Evolutionary conservation across 2,113 vertebrate species (phyloP), one percentile per base, ranked within the genome.

Genomic region (Sphaerodactylus townsendi): DNA sequence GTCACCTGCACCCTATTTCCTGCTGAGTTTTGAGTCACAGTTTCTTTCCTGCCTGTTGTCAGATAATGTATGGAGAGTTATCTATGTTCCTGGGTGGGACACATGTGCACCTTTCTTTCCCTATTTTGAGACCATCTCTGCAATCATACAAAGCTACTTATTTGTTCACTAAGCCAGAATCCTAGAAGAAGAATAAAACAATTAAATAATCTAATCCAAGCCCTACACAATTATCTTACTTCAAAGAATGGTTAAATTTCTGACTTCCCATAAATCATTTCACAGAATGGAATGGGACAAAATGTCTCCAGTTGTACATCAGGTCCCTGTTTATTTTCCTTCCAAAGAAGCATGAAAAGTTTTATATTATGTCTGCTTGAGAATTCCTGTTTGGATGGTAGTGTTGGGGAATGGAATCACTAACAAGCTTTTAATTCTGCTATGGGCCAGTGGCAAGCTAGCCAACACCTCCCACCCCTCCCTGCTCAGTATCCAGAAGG

Each of bases 401-500:
- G 25, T 41, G 33, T 17, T 4, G 1, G 37, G 46, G 35, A 44
- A 17, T 4, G 78, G 90, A 88, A 79, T 56, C 39, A 85, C 0
- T 65, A 74, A 66, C 33, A 65, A 35, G 37, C 87, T 86, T 59
- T 9, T 7, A 73, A 87, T 19, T 35, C 50, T 0, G 30, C 0
- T 35, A 56, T 13, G 66, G 69, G 64, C 76, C 76, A 84, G 8
- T n/a, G 48, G 56, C 71, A 80, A 84, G 41, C 48, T 89, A 86
- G 66, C 28, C 82, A 70, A 65, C 2, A 21, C 44, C 4, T 4
- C 44, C 44, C 4, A 9, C 44, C 73, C 35, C 59, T 33, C 89
- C 73, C 59, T 86, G 76, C 75, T 33, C 46, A 19, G 77, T 37
- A 25, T 79, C 87, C 66, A 74, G 75, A 69, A 91, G 90, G 89